These are phyloP conservation scores for Strix occidentalis DNA, from an alignment of 2,797 vertebrate genomes.

Conservation along the genomic window DNA sequence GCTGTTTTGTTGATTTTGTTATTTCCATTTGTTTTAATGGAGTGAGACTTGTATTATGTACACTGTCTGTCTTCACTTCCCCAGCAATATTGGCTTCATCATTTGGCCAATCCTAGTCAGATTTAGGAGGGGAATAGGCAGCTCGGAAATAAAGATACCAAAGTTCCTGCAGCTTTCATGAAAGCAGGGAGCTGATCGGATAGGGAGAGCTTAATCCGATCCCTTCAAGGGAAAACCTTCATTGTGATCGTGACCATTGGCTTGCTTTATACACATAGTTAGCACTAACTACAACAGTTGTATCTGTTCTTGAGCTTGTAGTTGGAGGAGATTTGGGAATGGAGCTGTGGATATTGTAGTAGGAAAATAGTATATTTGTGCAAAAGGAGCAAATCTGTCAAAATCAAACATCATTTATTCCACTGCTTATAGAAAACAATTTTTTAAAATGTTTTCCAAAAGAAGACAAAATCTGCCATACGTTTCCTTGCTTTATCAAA, in stretches of 20 bases:
- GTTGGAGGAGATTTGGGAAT: neutral
- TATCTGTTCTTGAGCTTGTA: neutral
- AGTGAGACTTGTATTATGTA: neutral
- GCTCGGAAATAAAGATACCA: rapidly evolving
- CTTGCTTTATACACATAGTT: neutral
- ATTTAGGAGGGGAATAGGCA: neutral
- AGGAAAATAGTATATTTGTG: neutral
- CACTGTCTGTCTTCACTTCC: neutral
- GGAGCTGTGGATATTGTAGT: neutral
- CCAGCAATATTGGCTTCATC: neutral
- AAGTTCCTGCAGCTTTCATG: neutral
- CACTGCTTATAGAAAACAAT: neutral
- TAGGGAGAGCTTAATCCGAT: neutral
- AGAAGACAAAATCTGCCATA: neutral
- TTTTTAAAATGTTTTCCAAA: neutral
- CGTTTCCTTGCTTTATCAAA: neutral
- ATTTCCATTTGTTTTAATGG: neutral
- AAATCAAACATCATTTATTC: neutral
- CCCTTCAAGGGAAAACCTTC: neutral
- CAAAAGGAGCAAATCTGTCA: neutral
- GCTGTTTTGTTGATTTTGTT: neutral
- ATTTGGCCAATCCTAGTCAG: neutral
- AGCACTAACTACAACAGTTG: neutral
- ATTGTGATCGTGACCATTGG: neutral
- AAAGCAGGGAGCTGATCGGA: neutral